Percentiles rank a stretch among this genome's conserved stretches.
phyloP scores from a whole-genome alignment of 2,888 invertebrate genomes.

The Mythimna albipuncta region DNA sequence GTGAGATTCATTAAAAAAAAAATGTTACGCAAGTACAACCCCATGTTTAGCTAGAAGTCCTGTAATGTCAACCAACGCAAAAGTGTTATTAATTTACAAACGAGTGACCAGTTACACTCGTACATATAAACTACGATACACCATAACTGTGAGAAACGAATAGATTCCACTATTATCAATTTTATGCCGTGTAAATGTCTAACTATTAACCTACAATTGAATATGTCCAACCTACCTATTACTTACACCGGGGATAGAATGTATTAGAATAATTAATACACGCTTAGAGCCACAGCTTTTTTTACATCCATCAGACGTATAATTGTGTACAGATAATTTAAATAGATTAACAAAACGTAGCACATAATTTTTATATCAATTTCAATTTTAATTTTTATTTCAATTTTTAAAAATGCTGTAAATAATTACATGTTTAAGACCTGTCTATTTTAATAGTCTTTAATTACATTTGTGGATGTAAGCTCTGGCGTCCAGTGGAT shows the following conservation, averaged over 20 bases:
- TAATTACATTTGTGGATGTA: constrained; percentile 60
- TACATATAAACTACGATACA: neutral
- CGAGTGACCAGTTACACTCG: neutral
- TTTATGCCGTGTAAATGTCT: constrained; percentile 40
- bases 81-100: neutral
- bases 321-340: constrained; percentile 62
- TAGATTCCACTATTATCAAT: constrained; percentile 50
- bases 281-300: constrained; percentile 35
- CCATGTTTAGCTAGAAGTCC: neutral
- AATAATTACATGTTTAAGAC: constrained; percentile 64
- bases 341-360: constrained; percentile 65
- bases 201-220: constrained; percentile 48
- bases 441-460: constrained; percentile 62
- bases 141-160: constrained; percentile 23
- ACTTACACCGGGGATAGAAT: constrained; percentile 37
- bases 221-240: constrained; percentile 42
- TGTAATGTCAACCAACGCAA: neutral
- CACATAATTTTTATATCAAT: constrained; percentile 62
- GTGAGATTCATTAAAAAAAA: too few relatives aligned
- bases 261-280: constrained; percentile 51
- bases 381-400: too few relatives aligned
- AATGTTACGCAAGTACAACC: too few relatives aligned
- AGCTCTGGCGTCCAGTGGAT: constrained; percentile 35
- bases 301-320: constrained; percentile 41
- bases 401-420: constrained; percentile 65